Base-by-base conservation (phyloP, 2,888 invertebrate genomes). In the Leptinotarsa juncta region DNA sequence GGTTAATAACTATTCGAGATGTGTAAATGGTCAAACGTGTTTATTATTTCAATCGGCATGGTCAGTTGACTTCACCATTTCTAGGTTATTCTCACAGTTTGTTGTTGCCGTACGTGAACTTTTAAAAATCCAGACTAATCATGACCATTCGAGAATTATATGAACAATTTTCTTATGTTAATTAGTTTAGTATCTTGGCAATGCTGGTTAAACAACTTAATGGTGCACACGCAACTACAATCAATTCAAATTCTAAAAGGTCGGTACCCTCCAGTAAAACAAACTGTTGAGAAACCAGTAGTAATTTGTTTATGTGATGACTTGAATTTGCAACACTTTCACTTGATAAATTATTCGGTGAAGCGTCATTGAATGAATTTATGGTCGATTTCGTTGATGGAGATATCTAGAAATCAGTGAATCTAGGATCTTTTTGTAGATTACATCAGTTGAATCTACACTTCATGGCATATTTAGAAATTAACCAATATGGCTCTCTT, bases 21-120 rank as follows among this genome's bases (percentile, higher is more conserved):
- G 68, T 77, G 67, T 72, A 77, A 68, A 77, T 75, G 75, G 77
- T 73, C 67, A 72, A 70, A 70, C 75, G 73, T 77, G 76, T 74
- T 76, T 62, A 65, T 71, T 69, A 72, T 77, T 72, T 76, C 72
- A 74, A 78, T 73, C 72, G 67, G 32, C 65, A 55, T 74, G 74
- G 74, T 57, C 74, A 74, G 69, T 74, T 66, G 67, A 71, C 74
- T 26, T 71, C 68, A 7, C 69, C 65, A 65, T 67, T 74, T 74
- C 74, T 74, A 71, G 74, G 74, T 71, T 74, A 74, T 74, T 74
- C 74, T 65, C 74, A 74, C 73, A 69, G 73, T 73, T 55, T 65
- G 42, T n/a, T 68, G 7, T 10, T 42, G 42, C 32, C 23, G 57
- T 69, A 69, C 69, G 60, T 69, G 69, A 57, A 42, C 69, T 69